Base-by-base conservation (phyloP, 1,140 invertebrate species). In the Meloidogyne floridensis region DNA sequence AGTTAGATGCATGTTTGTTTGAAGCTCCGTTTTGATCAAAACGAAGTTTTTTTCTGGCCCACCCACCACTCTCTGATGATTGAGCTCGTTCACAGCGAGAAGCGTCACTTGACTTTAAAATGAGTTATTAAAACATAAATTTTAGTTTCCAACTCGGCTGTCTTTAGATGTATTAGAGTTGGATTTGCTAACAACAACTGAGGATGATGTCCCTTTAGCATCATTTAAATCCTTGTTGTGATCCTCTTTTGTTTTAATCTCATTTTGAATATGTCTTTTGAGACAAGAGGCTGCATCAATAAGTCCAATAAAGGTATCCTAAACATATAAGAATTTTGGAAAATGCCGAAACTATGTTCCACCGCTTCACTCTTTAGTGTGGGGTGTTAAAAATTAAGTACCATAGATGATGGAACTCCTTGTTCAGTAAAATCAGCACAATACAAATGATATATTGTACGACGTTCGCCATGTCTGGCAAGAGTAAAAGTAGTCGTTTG, bases 251-350 rank as follows among this genome's bases (percentile, higher is more conserved):
- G 32, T 32, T n/a, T 80, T 79, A 18, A 72, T 51, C 65, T 87
- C 86, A 75, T 87, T 87, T 75, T 88, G 86, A 43, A 87, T 87
- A 74, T 87, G 86, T 53, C 87, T 69, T 79, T 87, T 87, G 7
- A 87, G 80, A 69, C 86, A 86, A 69, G 80, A 84, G 10, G 88
- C 87, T 11, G 85, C 85, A 76, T 87, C 86, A 42, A 87, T 77
- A 69, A 87, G 87, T 15, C 78, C 83, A 47, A 84, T 77, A 74
- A 84, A 84, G 8, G 82, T 53, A 9, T 84, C 83, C 32, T 32
- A 32, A 32, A 32, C 32, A 32, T 32, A 2, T 20, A 32, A 32
- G 2, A 32, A 32, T 32, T 32, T 32, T 0, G 2, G 32, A 32
- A 32, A 32, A 32, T 32, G 32, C 1, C 2, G 32, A 32, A 32